Percentiles rank a stretch among this genome's conserved stretches.
phyloP scores from a whole-genome alignment of 2,113 vertebrate species.

The Tenebrosternarchus preto region DNA sequence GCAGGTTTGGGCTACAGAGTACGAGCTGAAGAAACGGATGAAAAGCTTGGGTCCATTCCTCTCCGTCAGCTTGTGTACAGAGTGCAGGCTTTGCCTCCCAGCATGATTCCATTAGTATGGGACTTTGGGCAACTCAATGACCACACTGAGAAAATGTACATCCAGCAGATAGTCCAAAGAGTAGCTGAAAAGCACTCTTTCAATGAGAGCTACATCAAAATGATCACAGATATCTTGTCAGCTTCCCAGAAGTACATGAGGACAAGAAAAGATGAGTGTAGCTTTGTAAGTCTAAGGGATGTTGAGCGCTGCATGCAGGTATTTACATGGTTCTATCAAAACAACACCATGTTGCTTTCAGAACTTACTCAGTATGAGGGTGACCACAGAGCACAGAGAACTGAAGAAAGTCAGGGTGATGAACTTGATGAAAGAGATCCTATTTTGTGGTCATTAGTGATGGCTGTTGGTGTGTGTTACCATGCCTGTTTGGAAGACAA shows the following conservation, averaged over 20 bases:
- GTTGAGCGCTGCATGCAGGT: slow-evolving; percentile 91
- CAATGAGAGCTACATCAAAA: background rate
- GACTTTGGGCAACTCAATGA: slow-evolving; percentile 92
- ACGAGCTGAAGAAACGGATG: slow-evolving; percentile 81
- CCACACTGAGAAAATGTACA: slow-evolving; percentile 80
- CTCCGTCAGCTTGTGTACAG: slow-evolving; percentile 94
- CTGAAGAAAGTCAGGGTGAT: slow-evolving; percentile 29
- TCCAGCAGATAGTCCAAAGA: slow-evolving; percentile 90
- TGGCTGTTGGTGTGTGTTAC: slow-evolving; percentile 89
- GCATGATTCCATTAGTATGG: slow-evolving; percentile 93
- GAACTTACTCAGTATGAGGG: slow-evolving; percentile 67
- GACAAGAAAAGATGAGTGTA: slow-evolving; percentile 78
- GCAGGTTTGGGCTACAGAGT: slow-evolving; percentile 92
- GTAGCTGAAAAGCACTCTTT: slow-evolving; percentile 61
- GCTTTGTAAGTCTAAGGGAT: slow-evolving; percentile 93
- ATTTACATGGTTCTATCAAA: slow-evolving; percentile 85
- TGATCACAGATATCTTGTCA: slow-evolving; percentile 79
- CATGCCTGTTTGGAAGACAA: slow-evolving; percentile 88
- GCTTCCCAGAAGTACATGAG: slow-evolving; percentile 90
- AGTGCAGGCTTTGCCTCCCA: slow-evolving; percentile 91
- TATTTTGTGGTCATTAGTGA: slow-evolving; percentile 85
- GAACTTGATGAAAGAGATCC: slow-evolving; percentile 45
- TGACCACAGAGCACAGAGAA: background rate
- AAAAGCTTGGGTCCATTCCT: slow-evolving; percentile 89
- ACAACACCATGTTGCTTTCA: slow-evolving; percentile 68